Base-by-base conservation (phyloP, 2,888 invertebrate genomes). In the Marasmarcha lunaedactyla region DNA sequence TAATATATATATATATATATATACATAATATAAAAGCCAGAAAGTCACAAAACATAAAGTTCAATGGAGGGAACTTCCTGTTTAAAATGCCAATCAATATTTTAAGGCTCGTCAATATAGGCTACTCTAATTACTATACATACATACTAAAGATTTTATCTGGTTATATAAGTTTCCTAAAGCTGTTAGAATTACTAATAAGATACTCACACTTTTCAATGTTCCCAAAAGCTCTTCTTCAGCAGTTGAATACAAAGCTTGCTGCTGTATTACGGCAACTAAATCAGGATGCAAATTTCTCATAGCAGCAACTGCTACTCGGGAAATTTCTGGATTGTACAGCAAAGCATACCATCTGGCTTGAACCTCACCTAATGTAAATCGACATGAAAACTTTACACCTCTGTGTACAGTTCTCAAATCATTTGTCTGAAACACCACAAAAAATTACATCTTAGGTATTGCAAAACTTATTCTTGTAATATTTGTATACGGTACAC, bases 341-440 rank as follows among this genome's bases (percentile, higher is more conserved):
- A 99, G 84, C 40, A 99, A 71, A 0, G 96, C 93, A 70, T 95
- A 97, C 98, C 98, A 99, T 37, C 98, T 88, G 40, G 96, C 94
- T 60, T 97, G 95, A 39, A 99, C 87, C 64, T 99, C 98, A 57
- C 93, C 91, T 14, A 96, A 81, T 0, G 96, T 95, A 67, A 97
- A 98, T 42, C 94, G 91, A 60, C 97, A 97, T 0, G 98, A 95
- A 77, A 99, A 99, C 62, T 96, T 97, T 1, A 95, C 91, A 3
- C 96, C 96, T 46, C 94, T 86, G 64, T 97, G 94, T 0, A 99
- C 91, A 59, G 89, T 89, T 33, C 90, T 86, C 42, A 93, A 69
- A 58, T 93, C 93, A 70, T 92, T 93, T 9, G 92, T 92, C 83
- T 88, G 66, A 6, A 67, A 66, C 15, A 2, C 9, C 5, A 6